phyloP scores from a whole-genome alignment of 2,113 vertebrate genomes.

The Tichodroma muraria region DNA sequence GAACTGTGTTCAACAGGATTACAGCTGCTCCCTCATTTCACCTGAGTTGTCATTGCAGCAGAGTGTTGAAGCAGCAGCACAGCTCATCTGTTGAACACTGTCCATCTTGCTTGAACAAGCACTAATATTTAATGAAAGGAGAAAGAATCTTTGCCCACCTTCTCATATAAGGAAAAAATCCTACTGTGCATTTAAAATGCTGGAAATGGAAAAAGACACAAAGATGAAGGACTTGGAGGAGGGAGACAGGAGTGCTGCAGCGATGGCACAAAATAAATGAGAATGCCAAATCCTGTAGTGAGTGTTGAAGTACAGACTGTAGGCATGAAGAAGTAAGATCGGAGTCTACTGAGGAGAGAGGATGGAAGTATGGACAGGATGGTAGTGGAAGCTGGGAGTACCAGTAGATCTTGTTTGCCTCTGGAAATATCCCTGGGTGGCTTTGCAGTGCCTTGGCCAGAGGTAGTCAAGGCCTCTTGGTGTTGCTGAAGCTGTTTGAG shows the following conservation, averaged over 20 bases:
- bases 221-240: neutral
- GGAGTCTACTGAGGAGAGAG: neutral
- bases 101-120: neutral
- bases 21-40: neutral
- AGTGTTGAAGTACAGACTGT: neutral
- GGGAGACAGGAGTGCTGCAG: neutral
- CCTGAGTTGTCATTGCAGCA: no score
- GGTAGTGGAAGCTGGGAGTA: neutral
- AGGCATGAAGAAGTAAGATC: neutral
- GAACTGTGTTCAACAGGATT: neutral
- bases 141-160: neutral
- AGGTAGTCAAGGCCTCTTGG: neutral
- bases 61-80: neutral
- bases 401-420: neutral
- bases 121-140: neutral
- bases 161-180: neutral
- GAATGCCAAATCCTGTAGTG: neutral
- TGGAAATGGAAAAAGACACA: neutral
- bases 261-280: neutral
- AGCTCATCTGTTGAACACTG: neutral
- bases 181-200: neutral
- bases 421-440: neutral
- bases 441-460: neutral
- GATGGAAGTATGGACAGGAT: neutral
- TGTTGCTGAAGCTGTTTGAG: neutral